Evolutionary conservation across 2,888 invertebrate genomes (phyloP), one percentile per base, ranked within the genome.

Genomic region (Drosophila siamana): DNA sequence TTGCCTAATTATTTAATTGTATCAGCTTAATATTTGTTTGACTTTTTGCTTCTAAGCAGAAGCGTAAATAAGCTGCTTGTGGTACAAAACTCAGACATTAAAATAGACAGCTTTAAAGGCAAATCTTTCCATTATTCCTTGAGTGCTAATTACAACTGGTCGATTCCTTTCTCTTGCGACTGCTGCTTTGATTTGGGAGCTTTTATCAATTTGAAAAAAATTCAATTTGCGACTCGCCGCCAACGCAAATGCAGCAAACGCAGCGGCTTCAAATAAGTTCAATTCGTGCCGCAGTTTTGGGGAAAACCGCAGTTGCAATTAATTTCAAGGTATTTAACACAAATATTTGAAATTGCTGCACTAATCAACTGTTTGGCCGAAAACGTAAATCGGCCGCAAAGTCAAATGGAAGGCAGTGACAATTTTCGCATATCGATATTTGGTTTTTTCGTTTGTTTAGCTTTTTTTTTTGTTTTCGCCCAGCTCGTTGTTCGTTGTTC

Each of bases 251-350:
- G 19, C n/a, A n/a, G n/a, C n/a, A n/a, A n/a, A n/a, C n/a, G n/a
- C n/a, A n/a, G n/a, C n/a, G 13, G 24, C n/a, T 57, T 22, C 11
- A 24, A 44, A 54, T 62, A 51, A 41, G 50, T 66, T 73, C 9
- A 65, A 57, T 77, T 77, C 47, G 33, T 33, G 11, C 16, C 13
- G n/a, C 16, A 36, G 13, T 50, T 59, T 59, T n/a, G 15, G 26
- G 24, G 24, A 19, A 68, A 28, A 62, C 38, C 62, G 41, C 62
- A 75, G 73, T 69, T 84, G 81, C 85, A 86, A 88, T 89, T 88
- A 88, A 89, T 88, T 88, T 72, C 63, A 77, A 78, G 73, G 64
- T 73, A 89, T 86, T 89, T 86, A 88, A 89, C 86, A 88, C 89
- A 86, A 86, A 86, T 86, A 88, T 88, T 88, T 89, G 75, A 80